Percentiles rank a stretch among this genome's conserved stretches.
These are phyloP conservation scores for Anguilla megastoma DNA, from an alignment of 2,797 vertebrate genomes.

Conservation along the genomic window DNA sequence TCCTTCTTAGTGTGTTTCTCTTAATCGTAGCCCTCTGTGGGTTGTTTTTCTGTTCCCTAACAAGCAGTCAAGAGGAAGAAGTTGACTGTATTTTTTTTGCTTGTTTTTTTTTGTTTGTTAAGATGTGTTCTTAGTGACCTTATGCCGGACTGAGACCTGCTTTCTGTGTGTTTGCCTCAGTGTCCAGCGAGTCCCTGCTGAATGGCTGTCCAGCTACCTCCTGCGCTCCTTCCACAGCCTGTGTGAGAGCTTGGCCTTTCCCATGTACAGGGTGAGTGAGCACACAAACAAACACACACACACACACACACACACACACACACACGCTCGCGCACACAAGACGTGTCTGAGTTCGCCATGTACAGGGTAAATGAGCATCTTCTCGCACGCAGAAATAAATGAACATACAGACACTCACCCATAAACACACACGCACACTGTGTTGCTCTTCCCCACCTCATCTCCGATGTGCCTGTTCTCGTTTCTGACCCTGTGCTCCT, in stretches of 20 bases:
- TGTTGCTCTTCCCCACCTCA: neutral
- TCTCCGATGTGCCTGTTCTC: neutral
- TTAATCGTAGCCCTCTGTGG: neutral
- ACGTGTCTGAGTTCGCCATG: slow-evolving; percentile 66
- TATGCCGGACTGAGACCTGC: neutral
- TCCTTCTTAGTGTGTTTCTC: neutral
- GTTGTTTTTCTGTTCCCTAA: neutral
- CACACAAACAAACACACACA: neutral
- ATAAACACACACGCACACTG: neutral
- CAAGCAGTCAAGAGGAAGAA: neutral
- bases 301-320: neutral
- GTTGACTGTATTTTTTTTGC: neutral
- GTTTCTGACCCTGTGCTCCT: neutral
- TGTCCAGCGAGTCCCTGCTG: slow-evolving; percentile 60
- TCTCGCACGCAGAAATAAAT: neutral
- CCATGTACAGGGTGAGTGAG: slow-evolving; percentile 70
- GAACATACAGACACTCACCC: neutral
- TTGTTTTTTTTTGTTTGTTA: neutral
- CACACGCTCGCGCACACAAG: slow-evolving; percentile 36
- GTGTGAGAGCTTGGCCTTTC: slow-evolving; percentile 65
- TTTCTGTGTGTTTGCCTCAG: slow-evolving; percentile 43
- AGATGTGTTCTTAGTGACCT: neutral
- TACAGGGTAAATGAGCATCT: slow-evolving; percentile 66
- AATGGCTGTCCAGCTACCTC: slow-evolving; percentile 74
- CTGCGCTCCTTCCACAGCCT: slow-evolving; percentile 65